These are phyloP conservation scores for Antheraea pernyi DNA, from an alignment of 1,140 invertebrate genomes.

Conservation along the genomic window DNA sequence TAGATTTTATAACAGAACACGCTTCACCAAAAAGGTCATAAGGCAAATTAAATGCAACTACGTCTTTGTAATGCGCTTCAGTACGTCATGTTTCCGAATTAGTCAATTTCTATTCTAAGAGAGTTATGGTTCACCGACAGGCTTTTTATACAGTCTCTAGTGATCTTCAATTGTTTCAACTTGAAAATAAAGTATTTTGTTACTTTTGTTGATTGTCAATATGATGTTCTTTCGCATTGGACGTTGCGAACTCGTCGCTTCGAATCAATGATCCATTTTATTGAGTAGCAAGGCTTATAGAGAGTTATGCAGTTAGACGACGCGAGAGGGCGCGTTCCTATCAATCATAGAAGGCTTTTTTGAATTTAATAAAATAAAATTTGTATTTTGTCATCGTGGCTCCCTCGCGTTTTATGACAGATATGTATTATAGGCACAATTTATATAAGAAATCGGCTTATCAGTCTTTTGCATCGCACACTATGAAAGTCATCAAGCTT, in stretches of 20 bases:
- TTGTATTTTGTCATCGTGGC: slow-evolving; percentile 79
- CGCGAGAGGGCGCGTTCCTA: slow-evolving; percentile 67
- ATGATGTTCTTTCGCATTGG: background rate
- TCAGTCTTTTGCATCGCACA: background rate
- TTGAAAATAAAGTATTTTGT: background rate
- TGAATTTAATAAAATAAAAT: slow-evolving; percentile 81
- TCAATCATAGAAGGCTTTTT: slow-evolving; percentile 79
- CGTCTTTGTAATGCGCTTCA: too few species aligned
- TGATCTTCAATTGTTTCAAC: too few species aligned
- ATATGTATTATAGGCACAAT: slow-evolving; percentile 31
- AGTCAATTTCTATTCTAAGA: too few species aligned
- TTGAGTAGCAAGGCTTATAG: slow-evolving; percentile 69
- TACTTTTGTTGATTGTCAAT: background rate
- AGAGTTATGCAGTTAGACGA: slow-evolving; percentile 58
- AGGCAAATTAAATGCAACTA: too few species aligned
- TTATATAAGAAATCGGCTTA: background rate
- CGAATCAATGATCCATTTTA: slow-evolving; percentile 67
- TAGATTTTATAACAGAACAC: too few species aligned
- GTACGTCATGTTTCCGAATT: too few species aligned
- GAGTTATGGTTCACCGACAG: too few species aligned
- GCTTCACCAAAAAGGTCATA: too few species aligned
- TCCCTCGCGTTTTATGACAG: slow-evolving; percentile 60
- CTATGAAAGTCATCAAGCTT: too few species aligned
- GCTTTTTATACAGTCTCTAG: too few species aligned
- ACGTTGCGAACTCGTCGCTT: background rate